A percentile compares a stretch with the other conserved stretches of the same genome.
phyloP scores from a whole-genome alignment of 1,140 invertebrate species.

The Charaxes varanes region DNA sequence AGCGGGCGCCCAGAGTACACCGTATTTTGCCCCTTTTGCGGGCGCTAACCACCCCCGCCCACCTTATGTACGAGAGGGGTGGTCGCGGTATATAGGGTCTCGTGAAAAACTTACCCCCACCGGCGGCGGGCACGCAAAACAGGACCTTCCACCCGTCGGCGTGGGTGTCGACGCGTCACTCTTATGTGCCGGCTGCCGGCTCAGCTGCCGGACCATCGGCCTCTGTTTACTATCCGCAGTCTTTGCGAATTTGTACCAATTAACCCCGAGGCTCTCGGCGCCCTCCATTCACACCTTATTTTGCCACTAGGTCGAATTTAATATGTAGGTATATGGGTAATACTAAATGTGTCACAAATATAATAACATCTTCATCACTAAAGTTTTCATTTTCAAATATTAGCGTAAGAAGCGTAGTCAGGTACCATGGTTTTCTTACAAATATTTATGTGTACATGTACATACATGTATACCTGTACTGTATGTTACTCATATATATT shows the following conservation, averaged over 20 bases:
- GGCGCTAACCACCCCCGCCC: conserved; percentile 70
- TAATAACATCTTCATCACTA: too few species aligned
- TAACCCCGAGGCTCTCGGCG: conserved; percentile 2
- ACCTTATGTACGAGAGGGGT: conserved; percentile 71
- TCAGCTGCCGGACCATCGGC: conserved; percentile 36
- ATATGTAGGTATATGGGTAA: too few species aligned
- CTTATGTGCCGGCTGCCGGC: conserved; percentile 40
- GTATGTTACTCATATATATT: too few species aligned
- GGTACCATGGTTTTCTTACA: too few species aligned
- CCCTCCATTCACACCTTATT: conserved; percentile 3
- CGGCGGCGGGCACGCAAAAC: conserved; percentile 65
- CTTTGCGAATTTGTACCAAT: conserved; percentile 10
- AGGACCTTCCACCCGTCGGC: conserved; percentile 60
- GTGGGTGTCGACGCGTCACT: conserved; percentile 40
- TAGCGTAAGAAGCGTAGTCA: too few species aligned
- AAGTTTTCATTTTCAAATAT: too few species aligned
- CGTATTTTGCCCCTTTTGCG: conserved; percentile 74
- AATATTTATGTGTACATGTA: too few species aligned
- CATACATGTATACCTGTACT: too few species aligned
- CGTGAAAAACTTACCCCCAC: conserved; percentile 72
- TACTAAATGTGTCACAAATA: too few species aligned
- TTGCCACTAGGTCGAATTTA: too few species aligned
- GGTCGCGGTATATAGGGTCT: conserved; percentile 72
- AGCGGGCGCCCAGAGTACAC: conserved; percentile 73
- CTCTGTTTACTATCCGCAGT: conserved; percentile 21